These are phyloP conservation scores for Rhyacophila brunnea DNA, from an alignment of 1,140 invertebrate genomes.

Conservation along the genomic window DNA sequence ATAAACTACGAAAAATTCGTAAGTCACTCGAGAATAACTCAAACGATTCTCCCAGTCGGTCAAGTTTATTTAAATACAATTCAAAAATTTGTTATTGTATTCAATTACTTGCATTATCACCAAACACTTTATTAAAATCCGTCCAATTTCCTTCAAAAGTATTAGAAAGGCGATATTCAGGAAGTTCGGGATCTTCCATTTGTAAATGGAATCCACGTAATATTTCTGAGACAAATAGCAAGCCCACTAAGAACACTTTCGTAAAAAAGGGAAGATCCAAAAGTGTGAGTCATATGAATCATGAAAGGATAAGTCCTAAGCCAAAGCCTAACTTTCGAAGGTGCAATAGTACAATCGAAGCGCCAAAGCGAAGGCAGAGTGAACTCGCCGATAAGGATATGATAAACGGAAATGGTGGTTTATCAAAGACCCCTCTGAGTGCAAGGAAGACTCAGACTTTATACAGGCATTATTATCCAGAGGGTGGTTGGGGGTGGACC, in stretches of 20 bases:
- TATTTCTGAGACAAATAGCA: background rate
- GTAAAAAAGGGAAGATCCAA: conserved; percentile 31
- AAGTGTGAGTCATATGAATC: conserved; percentile 29
- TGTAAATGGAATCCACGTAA: conserved; percentile 26
- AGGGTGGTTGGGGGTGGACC: conserved; percentile 82
- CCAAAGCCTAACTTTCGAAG: conserved; percentile 39
- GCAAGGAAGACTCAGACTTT: conserved; percentile 50
- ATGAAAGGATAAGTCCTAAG: conserved; percentile 38
- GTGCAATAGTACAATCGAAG: conserved; percentile 33
- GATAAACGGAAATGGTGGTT: conserved; percentile 42
- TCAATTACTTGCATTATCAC: conserved; percentile 28
- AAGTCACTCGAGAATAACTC: conserved; percentile 24
- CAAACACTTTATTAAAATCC: conserved; percentile 26
- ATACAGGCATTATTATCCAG: conserved; percentile 71
- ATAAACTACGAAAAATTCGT: conserved; percentile 21
- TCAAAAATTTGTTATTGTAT: conserved; percentile 34
- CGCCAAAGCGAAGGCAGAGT: conserved; percentile 23
- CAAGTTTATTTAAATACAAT: conserved; percentile 26
- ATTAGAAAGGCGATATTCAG: conserved; percentile 25
- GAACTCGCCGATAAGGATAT: conserved; percentile 46
- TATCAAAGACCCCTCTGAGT: conserved; percentile 44
- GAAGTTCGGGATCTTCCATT: conserved; percentile 17
- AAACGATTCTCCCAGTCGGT: conserved; percentile 3
- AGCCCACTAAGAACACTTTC: conserved; percentile 15
- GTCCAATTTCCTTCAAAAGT: conserved; percentile 26